phyloP scores from a whole-genome alignment of 1,140 invertebrate species.

The Tetragonula clypearis region DNA sequence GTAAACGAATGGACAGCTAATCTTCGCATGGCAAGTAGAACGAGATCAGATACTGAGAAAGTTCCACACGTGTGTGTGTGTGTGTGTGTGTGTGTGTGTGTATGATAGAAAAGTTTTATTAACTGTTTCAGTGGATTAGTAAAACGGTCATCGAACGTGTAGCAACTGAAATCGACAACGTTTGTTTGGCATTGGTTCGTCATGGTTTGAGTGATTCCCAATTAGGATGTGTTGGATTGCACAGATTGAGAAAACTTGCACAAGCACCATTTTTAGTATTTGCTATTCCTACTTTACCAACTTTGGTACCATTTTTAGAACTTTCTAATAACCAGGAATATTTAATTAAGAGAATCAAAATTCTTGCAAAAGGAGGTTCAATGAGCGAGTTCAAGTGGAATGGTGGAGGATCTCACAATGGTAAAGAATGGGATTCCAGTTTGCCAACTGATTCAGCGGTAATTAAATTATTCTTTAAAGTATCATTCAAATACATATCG shows the following conservation, averaged over 20 bases:
- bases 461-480: constrained; percentile 52
- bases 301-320: constrained; percentile 90
- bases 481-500: background rate
- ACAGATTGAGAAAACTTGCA: constrained; percentile 87
- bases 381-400: constrained; percentile 93
- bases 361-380: constrained; percentile 89
- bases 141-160: constrained; percentile 88
- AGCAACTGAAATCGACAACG: constrained; percentile 86
- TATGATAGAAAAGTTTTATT: constrained; percentile 15
- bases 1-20: constrained; percentile 87
- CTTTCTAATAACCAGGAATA: constrained; percentile 92
- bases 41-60: background rate
- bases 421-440: constrained; percentile 90
- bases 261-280: constrained; percentile 84
- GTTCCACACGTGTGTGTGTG: background rate
- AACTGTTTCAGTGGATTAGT: constrained; percentile 87
- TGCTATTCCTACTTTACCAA: constrained; percentile 86
- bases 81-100: too few relatives aligned
- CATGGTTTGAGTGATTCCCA: constrained; percentile 87
- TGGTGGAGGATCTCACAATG: constrained; percentile 86
- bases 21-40: constrained; percentile 82
- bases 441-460: constrained; percentile 91
- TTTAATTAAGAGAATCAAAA: constrained; percentile 88
- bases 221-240: constrained; percentile 87
- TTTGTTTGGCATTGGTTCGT: constrained; percentile 85